Evolutionary conservation across 2,797 vertebrate genomes (phyloP).

Genomic region (Clamator glandarius): DNA sequence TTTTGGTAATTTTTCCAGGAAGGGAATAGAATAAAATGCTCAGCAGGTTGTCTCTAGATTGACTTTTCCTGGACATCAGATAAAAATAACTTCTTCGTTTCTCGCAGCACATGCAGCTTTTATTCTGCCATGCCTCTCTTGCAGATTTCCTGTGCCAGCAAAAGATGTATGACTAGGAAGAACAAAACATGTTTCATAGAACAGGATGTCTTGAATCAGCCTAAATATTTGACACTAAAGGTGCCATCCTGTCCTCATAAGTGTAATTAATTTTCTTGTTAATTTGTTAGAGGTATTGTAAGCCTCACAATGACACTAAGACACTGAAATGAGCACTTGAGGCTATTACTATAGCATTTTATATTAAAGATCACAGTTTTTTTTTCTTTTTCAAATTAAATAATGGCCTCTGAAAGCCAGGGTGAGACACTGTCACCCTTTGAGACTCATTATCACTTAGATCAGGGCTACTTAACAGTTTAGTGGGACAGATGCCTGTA

Average conservation of each 20-base stretch:
- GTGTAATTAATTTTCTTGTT: conserved; percentile 31
- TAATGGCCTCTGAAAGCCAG: not conserved
- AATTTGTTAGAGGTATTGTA: not conserved
- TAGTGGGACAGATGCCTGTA: not conserved
- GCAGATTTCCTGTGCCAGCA: not conserved
- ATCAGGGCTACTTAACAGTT: not conserved
- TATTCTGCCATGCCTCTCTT: conserved; percentile 16
- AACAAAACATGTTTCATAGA: conserved; percentile 2
- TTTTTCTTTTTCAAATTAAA: not conserved
- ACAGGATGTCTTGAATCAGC: not conserved
- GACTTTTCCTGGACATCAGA: conserved; percentile 38
- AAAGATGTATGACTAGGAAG: not conserved
- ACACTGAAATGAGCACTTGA: not conserved
- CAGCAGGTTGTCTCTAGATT: conserved; percentile 35
- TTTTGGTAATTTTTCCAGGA: conserved; percentile 25
- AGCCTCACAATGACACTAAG: not conserved
- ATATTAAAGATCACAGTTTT: not conserved
- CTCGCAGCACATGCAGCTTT: not conserved
- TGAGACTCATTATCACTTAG: not conserved
- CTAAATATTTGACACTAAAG: conserved; percentile 9
- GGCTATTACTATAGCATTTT: not conserved
- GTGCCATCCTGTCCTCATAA: not conserved
- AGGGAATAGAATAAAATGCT: conserved; percentile 59
- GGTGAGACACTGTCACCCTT: not conserved
- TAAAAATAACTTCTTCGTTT: conserved; percentile 58